Percentiles rank a stretch among this genome's conserved stretches.
Evolutionary conservation across 2,888 invertebrate species (phyloP).

Genomic region (Ophraella communa): DNA sequence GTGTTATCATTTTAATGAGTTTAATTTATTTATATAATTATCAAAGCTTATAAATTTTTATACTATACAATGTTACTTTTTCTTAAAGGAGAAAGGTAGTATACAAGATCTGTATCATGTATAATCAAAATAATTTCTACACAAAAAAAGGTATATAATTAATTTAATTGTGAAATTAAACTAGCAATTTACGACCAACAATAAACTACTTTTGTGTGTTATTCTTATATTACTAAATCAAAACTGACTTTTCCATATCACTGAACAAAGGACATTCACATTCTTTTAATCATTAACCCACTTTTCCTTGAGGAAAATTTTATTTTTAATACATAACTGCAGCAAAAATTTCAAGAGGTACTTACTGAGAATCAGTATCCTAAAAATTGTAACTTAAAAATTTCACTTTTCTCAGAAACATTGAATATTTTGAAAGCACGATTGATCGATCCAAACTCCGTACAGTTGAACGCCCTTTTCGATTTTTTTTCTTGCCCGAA

Average conservation of each 20-base stretch:
- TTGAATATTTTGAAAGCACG: constrained; percentile 34
- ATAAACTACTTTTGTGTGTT: neutral
- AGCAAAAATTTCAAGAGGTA: constrained; percentile 33
- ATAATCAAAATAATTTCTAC: too few relatives aligned
- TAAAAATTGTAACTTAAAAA: constrained; percentile 45
- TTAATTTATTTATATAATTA: neutral
- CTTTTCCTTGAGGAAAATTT: neutral
- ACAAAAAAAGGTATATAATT: too few relatives aligned
- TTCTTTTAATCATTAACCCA: neutral
- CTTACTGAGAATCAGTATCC: constrained; percentile 49
- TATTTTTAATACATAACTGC: neutral
- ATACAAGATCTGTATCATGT: too few relatives aligned
- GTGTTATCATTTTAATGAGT: neutral
- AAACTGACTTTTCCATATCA: neutral
- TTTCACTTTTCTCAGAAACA: constrained; percentile 42
- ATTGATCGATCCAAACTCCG: constrained; percentile 37
- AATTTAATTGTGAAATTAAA: neutral
- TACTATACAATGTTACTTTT: neutral
- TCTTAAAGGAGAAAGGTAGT: too few relatives aligned
- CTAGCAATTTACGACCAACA: neutral
- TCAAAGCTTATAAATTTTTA: too few relatives aligned
- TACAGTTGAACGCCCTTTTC: constrained; percentile 31
- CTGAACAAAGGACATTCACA: neutral
- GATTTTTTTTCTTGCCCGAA: constrained; percentile 25
- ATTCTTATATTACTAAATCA: neutral